phyloP scores from a whole-genome alignment of 1,140 invertebrate species.

The Drosophila pseudoobscura region DNA sequence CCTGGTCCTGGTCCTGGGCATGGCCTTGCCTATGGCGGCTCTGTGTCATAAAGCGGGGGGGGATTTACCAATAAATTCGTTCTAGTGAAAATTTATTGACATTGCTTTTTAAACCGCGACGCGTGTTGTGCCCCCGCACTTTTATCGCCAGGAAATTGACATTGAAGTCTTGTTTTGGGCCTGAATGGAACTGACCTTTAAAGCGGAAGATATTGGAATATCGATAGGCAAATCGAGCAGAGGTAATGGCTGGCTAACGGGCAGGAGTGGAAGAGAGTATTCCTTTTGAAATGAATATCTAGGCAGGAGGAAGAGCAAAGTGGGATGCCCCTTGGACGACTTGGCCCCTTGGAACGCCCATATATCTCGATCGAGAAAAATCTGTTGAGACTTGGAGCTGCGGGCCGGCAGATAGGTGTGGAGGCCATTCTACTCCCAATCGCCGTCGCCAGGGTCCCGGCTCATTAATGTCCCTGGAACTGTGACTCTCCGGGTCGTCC shows the following conservation, averaged over 20 bases:
- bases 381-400: no score
- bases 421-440: constrained; percentile 36
- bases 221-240: constrained; percentile 41
- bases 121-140: constrained; percentile 57
- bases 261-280: no score
- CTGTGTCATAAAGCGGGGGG: constrained; percentile 67
- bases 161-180: constrained; percentile 40
- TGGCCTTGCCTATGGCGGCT: constrained; percentile 19
- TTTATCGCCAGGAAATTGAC: constrained; percentile 68
- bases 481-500: constrained; percentile 28
- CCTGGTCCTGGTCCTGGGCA: not conserved
- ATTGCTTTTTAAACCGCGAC: constrained; percentile 78
- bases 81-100: constrained; percentile 80
- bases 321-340: no score
- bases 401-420: constrained; percentile 4
- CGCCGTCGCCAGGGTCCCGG: fast-evolving
- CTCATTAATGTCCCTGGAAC: constrained; percentile 4
- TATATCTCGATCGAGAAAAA: no score
- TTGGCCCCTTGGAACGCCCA: no score
- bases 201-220: constrained; percentile 21
- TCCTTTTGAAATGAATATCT: no score
- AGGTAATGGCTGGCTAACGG: constrained; percentile 6
- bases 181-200: constrained; percentile 59
- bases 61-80: constrained; percentile 78
- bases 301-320: no score